Conservation (phyloP, 2,888 invertebrate species). For the Tethea ocularis region DNA sequence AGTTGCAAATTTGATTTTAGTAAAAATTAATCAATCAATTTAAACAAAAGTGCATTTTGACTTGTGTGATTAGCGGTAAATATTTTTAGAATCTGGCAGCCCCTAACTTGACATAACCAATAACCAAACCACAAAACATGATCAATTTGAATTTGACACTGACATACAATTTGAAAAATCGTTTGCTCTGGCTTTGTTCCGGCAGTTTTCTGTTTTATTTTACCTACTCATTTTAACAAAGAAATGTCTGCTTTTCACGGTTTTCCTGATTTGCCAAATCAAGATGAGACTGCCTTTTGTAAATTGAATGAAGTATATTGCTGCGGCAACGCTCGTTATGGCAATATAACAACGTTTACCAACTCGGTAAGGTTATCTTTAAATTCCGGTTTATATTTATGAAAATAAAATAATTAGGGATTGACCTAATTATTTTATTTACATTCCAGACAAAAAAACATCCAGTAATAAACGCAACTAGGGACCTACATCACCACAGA, state of each 20-base stretch:
- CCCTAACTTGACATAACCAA: background rate
- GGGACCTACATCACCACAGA: slow-evolving; percentile 85
- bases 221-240: slow-evolving; percentile 11
- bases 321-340: slow-evolving; percentile 81
- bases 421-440: too few species aligned
- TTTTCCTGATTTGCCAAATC: slow-evolving; percentile 77
- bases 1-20: too few species aligned
- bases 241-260: slow-evolving; percentile 80
- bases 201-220: slow-evolving; percentile 25
- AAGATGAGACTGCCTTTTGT: slow-evolving; percentile 84
- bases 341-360: slow-evolving; percentile 83
- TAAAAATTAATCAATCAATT: too few species aligned
- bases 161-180: background rate
- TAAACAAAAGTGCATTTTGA: too few species aligned
- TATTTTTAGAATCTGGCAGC: background rate
- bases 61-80: too few species aligned
- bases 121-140: too few species aligned
- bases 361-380: slow-evolving; percentile 80
- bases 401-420: slow-evolving; percentile 3
- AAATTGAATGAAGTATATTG: slow-evolving; percentile 86
- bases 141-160: too few species aligned
- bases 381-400: background rate
- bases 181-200: too few species aligned
- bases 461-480: slow-evolving; percentile 88
- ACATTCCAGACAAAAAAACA: slow-evolving; percentile 84